Percentiles rank a stretch among this genome's conserved stretches.
Conservation (phyloP, 2,888 invertebrate genomes). For the Polia nebulosa region DNA sequence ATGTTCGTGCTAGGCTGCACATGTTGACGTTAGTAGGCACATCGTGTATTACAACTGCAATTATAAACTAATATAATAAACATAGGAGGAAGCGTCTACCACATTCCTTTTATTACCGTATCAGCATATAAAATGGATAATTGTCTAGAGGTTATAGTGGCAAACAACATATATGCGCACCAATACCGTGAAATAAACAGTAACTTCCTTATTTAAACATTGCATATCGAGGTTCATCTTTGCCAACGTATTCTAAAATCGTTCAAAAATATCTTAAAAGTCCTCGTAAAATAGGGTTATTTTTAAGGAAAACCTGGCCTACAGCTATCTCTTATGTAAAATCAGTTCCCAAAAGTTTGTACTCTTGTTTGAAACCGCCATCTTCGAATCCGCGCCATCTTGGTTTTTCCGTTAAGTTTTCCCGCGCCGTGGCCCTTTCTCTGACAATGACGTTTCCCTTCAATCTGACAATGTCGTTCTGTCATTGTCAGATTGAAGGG, state of each 20-base stretch:
- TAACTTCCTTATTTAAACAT: constrained; percentile 45
- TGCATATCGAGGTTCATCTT: not conserved
- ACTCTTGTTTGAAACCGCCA: not conserved
- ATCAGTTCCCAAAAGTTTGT: not conserved
- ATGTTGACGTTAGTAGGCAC: constrained; percentile 11
- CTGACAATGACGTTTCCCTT: too few species aligned
- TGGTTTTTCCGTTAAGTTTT: constrained; percentile 13
- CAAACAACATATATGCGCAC: constrained; percentile 26
- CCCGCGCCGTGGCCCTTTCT: constrained; percentile 16
- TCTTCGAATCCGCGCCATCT: not conserved
- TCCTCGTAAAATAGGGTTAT: too few species aligned
- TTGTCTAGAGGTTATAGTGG: constrained; percentile 42
- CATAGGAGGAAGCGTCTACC: constrained; percentile 50
- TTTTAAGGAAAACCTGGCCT: too few species aligned
- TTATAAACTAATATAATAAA: constrained; percentile 35
- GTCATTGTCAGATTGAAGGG: constrained; percentile 9
- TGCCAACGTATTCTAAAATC: not conserved
- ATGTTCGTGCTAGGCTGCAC: too few species aligned
- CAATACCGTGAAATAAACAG: constrained; percentile 28
- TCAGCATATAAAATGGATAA: constrained; percentile 58
- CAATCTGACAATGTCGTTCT: too few species aligned
- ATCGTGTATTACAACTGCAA: constrained; percentile 19
- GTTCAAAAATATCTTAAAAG: too few species aligned
- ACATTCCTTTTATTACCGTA: constrained; percentile 59
- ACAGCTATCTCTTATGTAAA: not conserved